Evolutionary conservation across 2,888 invertebrate species (phyloP), one percentile per base, ranked within the genome.

Genomic region (Lypha dubia): DNA sequence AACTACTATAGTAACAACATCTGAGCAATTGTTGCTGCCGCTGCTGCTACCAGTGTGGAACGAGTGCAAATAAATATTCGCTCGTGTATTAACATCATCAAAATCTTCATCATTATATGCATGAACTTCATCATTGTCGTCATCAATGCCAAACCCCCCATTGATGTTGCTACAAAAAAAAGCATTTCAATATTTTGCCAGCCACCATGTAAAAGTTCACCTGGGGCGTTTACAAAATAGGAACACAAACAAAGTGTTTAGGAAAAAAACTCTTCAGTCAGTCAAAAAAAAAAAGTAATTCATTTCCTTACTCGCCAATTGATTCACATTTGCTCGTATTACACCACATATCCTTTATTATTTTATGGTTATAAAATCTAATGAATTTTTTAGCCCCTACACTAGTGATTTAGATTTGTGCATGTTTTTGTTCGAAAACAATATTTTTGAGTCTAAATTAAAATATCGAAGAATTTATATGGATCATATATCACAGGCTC

Each of bases 121-220:
- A 44, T 62, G 53, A 56, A 81, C 60, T 67, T 80, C 68, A 77
- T 81, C 22, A 63, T 84, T 22, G 28, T 73, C 79, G 49, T 80
- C 79, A 73, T 73, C 76, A 76, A 65, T 76, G 73, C 70, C 81
- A 74, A 82, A 76, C 81, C 81, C 81, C 81, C 81, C 81, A 82
- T 82, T 70, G 81, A 38, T 71, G 81, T 63, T 76, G 80, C 71
- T 38, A 68, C 73, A 75, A 84, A 70, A 77, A 75, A 84, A 70
- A 81, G 56, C 73, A 68, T 77, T 84, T 81, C 81, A 81, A 73
- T 77, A 67, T 74, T 80, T 56, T 80, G 71, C 70, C 83, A 83
- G 74, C 83, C 79, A 83, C 81, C 73, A 77, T 81, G 77, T 81
- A 81, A 81, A 81, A 79, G 68, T 84, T 84, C 81, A 84, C 81